Evolutionary conservation across 1,140 invertebrate genomes (phyloP), one percentile per base, ranked within the genome.

Genomic region (Diorhabda carinulata): DNA sequence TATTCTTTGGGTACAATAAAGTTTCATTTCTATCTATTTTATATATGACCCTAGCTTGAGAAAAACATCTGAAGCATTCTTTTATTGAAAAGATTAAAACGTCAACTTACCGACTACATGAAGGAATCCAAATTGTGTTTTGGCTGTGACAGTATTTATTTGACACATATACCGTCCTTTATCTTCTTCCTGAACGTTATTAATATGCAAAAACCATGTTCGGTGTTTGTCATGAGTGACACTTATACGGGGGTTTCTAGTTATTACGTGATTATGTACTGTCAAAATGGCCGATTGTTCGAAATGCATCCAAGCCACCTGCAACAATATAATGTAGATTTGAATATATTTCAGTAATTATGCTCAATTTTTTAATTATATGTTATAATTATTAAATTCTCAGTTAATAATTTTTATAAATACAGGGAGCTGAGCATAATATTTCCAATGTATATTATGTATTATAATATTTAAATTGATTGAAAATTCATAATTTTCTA

Each of bases 281-380:
- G 94, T 95, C 76, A 97, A 83, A n/a, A 52, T 52, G 6, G 47
- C 47, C n/a, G 47, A 52, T 52, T 52, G 47, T n/a, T 52, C 47
- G n/a, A 95, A 95, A 79, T 96, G 90, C 89, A 97, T 95, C 93
- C 94, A 96, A 67, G 94, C 95, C 64, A 96, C 92, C 94, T 96
- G 84, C 63, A 87, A 84, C 74, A 44, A 52, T 52, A 8, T 25
- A 25, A 1, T 25, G 25, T 25, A 25, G 25, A 25, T 25, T 25
- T 25, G 25, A 25, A 25, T 25, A 25, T 25, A 25, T 25, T 25
- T 1, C 1, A 25, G 25, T 25, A 1, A 25, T 25, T 25, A 25
- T 25, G 25, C 25, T 25, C 25, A 25, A 25, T 25, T 25, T 1
- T 25, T 25, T 1, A 1, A 25, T 25, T 25, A 25, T 25, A 25